Conservation (phyloP, 2,888 invertebrate species). For the Aphrophora alni region DNA sequence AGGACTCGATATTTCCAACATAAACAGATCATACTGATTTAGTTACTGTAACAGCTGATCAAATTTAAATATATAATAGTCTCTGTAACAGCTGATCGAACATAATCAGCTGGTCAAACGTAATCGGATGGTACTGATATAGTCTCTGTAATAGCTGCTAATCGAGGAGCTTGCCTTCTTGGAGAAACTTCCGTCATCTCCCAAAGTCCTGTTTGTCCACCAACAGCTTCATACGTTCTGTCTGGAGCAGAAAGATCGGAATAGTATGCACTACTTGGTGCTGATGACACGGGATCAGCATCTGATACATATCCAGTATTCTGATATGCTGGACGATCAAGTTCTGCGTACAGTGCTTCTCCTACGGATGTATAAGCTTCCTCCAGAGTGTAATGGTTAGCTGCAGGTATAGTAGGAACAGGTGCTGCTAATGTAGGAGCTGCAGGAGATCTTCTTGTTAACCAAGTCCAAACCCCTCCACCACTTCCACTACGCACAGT, state of each 20-base stretch:
- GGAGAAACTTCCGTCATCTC: constrained; percentile 52
- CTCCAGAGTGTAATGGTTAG: constrained; percentile 76
- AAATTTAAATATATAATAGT: too few species aligned
- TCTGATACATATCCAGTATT: constrained; percentile 67
- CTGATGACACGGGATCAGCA: constrained; percentile 62
- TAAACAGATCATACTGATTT: too few species aligned
- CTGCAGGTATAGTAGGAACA: constrained; percentile 60
- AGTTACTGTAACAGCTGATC: too few species aligned
- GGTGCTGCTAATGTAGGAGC: constrained; percentile 58
- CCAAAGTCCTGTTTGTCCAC: constrained; percentile 59
- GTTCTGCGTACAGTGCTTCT: constrained; percentile 73
- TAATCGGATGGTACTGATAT: constrained; percentile 67
- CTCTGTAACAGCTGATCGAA: too few species aligned
- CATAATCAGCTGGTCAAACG: constrained; percentile 54
- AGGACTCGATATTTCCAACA: too few species aligned
- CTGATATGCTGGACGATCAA: constrained; percentile 74
- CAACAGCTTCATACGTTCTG: constrained; percentile 67
- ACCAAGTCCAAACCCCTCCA: constrained; percentile 48
- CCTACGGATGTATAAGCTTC: constrained; percentile 65
- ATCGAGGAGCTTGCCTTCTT: constrained; percentile 54
- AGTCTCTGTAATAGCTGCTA: constrained; percentile 66
- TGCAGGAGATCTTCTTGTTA: constrained; percentile 54
- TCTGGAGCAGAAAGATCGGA: constrained; percentile 69
- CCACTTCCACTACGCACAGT: constrained; percentile 19
- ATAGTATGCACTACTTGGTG: constrained; percentile 78